These are phyloP conservation scores for Catharus ustulatus DNA, from an alignment of 2,797 vertebrate genomes.

Conservation along the genomic window DNA sequence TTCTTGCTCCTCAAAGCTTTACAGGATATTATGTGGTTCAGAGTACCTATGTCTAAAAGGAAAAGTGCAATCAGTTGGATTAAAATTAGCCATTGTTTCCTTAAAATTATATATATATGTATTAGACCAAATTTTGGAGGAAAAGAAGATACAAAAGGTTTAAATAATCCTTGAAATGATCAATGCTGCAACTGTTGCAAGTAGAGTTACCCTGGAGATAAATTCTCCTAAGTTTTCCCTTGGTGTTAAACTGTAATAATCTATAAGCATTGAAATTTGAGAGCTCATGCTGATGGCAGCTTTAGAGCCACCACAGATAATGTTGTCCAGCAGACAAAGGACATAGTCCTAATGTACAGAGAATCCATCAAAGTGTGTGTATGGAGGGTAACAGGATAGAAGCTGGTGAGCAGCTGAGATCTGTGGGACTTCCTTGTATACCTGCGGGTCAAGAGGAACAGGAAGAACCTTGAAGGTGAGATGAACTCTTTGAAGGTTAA, in stretches of 20 bases:
- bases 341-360: not conserved
- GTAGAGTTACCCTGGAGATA: not conserved
- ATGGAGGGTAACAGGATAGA: not conserved
- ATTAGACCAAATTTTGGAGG: not conserved
- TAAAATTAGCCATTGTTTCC: not conserved
- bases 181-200: not conserved
- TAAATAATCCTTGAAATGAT: not conserved
- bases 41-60: not conserved
- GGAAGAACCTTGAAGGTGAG: not conserved
- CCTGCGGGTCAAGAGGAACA: not conserved
- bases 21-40: not conserved
- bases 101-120: not conserved
- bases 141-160: not conserved
- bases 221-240: not conserved
- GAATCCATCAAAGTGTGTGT: not conserved
- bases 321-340: not conserved
- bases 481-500: not conserved
- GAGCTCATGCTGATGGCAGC: not conserved
- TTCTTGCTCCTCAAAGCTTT: not conserved
- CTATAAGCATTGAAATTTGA: not conserved
- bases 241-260: not conserved
- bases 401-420: slow-evolving; percentile 27
- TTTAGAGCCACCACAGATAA: not conserved
- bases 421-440: not conserved
- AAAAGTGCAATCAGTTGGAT: not conserved